Conservation (phyloP, 2,797 vertebrate genomes). For the Melanotaenia parkinsoni region DNA sequence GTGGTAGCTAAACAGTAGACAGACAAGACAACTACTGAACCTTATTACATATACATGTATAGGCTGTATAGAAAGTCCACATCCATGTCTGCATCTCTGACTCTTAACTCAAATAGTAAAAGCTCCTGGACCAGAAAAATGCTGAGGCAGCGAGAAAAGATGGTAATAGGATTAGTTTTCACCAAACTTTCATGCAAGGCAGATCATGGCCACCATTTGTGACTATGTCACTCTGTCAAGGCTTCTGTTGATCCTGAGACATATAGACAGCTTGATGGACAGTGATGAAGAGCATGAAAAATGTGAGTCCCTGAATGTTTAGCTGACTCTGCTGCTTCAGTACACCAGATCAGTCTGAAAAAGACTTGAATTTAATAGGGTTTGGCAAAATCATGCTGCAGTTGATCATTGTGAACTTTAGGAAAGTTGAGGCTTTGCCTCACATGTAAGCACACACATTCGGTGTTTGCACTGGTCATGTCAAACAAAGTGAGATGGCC, state of each 20-base stretch:
- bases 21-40: conserved; percentile 37
- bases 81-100: conserved; percentile 15
- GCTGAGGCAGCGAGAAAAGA: conserved; percentile 67
- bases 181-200: conserved; percentile 56
- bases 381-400: conserved; percentile 56
- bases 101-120: conserved; percentile 41
- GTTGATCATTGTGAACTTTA: conserved; percentile 59
- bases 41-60: conserved; percentile 48
- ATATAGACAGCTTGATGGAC: conserved; percentile 64
- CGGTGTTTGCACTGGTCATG: conserved; percentile 23
- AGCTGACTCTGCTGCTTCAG: conserved; percentile 67
- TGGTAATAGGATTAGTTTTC: conserved; percentile 73
- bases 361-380: conserved; percentile 60
- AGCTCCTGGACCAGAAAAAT: conserved; percentile 45
- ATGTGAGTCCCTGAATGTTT: conserved; percentile 50
- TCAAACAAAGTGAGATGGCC: conserved; percentile 62
- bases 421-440: conserved; percentile 43
- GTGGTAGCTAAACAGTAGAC: conserved; percentile 43
- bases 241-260: conserved; percentile 65
- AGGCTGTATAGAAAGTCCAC: conserved; percentile 45
- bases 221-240: conserved; percentile 70
- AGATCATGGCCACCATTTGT: conserved; percentile 65
- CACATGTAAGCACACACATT: conserved; percentile 7
- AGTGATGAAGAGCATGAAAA: conserved; percentile 67
- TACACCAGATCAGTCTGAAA: conserved; percentile 41